Conservation (phyloP, 2,888 invertebrate species). For the Acleris cristana region DNA sequence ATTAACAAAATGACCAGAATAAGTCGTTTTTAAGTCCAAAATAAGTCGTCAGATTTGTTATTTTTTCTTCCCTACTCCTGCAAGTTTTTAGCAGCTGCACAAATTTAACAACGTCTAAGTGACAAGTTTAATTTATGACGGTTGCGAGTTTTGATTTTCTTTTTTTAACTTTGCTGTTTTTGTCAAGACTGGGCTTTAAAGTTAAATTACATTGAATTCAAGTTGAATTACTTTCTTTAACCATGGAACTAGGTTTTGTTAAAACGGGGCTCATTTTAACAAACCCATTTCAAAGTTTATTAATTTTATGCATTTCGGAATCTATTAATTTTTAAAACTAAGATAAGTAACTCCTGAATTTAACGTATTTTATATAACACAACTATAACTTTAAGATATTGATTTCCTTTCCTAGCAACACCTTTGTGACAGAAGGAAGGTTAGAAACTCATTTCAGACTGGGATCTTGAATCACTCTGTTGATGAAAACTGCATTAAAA, state of each 20-base stretch:
- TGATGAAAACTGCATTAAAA: no score
- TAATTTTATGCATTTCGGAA: no score
- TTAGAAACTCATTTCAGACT: no score
- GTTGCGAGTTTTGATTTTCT: conserved; percentile 7
- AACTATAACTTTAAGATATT: no score
- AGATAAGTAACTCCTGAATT: no score
- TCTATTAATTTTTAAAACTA: no score
- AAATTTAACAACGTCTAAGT: conserved; percentile 29
- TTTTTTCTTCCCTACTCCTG: conserved; percentile 10
- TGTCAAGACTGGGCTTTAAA: conserved; percentile 1
- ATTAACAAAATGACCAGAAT: conserved; percentile 2
- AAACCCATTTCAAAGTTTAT: no score
- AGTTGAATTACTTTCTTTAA: not conserved
- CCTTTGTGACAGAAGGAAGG: no score
- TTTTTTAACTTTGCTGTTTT: not conserved
- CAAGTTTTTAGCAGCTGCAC: conserved; percentile 36
- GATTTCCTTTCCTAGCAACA: no score
- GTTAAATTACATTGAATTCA: not conserved
- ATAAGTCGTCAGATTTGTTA: not conserved
- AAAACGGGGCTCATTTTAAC: no score
- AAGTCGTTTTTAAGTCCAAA: not conserved
- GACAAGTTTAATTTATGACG: conserved; percentile 30
- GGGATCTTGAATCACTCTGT: no score
- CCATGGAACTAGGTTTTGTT: not conserved
- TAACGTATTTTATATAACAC: no score